These are phyloP conservation scores for Karalla daura DNA, from an alignment of 2,797 vertebrate species.

Conservation along the genomic window DNA sequence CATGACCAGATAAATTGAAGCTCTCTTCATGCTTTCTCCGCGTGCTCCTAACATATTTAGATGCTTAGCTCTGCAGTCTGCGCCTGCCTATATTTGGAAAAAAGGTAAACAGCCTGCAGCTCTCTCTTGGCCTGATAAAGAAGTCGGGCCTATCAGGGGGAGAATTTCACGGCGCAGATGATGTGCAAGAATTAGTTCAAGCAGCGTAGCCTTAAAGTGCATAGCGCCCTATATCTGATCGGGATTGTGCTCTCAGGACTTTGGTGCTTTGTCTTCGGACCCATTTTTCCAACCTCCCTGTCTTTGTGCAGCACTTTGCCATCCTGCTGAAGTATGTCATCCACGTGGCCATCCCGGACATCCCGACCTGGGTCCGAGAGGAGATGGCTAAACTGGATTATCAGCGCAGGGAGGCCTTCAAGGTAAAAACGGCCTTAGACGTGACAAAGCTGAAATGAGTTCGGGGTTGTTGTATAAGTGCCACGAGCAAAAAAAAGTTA, in stretches of 20 bases:
- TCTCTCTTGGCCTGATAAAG: slow-evolving; percentile 67
- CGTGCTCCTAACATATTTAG: slow-evolving; percentile 37
- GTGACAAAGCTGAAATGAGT: not conserved
- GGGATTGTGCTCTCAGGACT: not conserved
- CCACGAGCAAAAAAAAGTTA: not conserved
- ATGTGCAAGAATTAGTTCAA: slow-evolving; percentile 38
- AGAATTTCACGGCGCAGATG: slow-evolving; percentile 47
- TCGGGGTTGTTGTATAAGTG: too few species aligned
- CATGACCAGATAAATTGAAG: not conserved
- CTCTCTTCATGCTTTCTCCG: slow-evolving; percentile 10
- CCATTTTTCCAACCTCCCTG: not conserved
- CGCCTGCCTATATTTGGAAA: slow-evolving; percentile 50
- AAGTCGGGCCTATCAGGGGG: slow-evolving; percentile 44
- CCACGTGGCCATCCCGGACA: slow-evolving; percentile 94
- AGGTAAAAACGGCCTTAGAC: slow-evolving; percentile 80
- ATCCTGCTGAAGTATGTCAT: slow-evolving; percentile 95
- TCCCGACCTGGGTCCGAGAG: slow-evolving; percentile 94
- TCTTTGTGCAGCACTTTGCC: slow-evolving; percentile 90
- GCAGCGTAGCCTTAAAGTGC: not conserved
- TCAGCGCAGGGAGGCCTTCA: slow-evolving; percentile 96
- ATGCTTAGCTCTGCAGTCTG: slow-evolving; percentile 22
- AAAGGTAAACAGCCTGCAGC: slow-evolving; percentile 68
- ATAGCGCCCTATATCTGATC: not conserved
- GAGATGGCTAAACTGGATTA: slow-evolving; percentile 97
- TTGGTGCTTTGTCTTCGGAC: not conserved